These are phyloP conservation scores for Scaeva pyrastri DNA, from an alignment of 2,888 invertebrate species.

Conservation along the genomic window DNA sequence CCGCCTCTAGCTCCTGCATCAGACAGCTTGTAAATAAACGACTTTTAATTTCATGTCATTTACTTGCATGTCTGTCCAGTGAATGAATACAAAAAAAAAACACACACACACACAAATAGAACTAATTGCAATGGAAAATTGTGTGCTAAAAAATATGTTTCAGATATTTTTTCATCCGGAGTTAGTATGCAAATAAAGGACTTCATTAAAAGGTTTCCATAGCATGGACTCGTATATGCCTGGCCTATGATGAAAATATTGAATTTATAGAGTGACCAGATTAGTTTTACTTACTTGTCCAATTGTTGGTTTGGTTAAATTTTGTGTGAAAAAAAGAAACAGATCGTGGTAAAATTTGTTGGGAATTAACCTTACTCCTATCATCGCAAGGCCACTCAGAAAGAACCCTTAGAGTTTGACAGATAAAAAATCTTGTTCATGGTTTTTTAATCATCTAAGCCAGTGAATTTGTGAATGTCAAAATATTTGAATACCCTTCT, in stretches of 20 bases:
- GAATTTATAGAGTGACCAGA: not conserved
- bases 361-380: too few relatives aligned
- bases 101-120: not conserved
- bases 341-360: too few relatives aligned
- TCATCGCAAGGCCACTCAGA: too few relatives aligned
- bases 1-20: not conserved
- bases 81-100: not conserved
- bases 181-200: constrained; percentile 6
- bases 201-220: not conserved
- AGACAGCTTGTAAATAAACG: constrained; percentile 17
- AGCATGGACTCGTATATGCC: not conserved
- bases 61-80: constrained; percentile 11
- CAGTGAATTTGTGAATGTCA: too few relatives aligned
- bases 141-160: constrained; percentile 20
- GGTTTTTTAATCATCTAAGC: too few relatives aligned
- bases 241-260: not conserved
- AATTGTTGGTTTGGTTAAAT: too few relatives aligned
- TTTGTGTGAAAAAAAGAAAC: too few relatives aligned
- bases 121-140: constrained; percentile 50
- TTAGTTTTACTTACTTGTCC: too few relatives aligned
- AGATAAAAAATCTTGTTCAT: too few relatives aligned
- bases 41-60: constrained; percentile 52
- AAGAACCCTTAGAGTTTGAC: too few relatives aligned
- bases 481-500: too few relatives aligned
- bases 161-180: not conserved